phyloP scores from a whole-genome alignment of 2,113 vertebrate species.

The Salminus brasiliensis region DNA sequence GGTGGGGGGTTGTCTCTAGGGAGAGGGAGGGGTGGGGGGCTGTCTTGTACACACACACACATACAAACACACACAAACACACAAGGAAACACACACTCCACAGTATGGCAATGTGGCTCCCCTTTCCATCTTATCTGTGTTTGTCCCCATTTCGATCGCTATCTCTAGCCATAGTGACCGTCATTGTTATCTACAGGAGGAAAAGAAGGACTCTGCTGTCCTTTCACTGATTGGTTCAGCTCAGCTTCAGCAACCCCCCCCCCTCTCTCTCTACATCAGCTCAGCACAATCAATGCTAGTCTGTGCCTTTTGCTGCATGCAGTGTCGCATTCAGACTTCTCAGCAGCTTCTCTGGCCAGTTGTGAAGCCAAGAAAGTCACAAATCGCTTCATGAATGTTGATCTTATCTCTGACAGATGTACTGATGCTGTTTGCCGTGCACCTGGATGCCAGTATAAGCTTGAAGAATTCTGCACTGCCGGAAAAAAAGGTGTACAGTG shows the following conservation, averaged over 20 bases:
- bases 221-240: slow-evolving; percentile 46
- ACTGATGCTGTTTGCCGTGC: not conserved
- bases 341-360: not conserved
- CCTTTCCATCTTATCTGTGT: slow-evolving; percentile 46
- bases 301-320: not conserved
- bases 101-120: slow-evolving; percentile 29
- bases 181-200: slow-evolving; percentile 50
- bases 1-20: no score
- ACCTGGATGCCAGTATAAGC: not conserved
- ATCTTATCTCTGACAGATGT: not conserved
- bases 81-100: slow-evolving; percentile 21
- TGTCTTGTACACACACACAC: no score
- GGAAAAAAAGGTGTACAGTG: no score
- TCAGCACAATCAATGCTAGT: slow-evolving; percentile 26
- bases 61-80: slow-evolving; percentile 20
- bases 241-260: slow-evolving; percentile 12
- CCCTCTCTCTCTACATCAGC: not conserved
- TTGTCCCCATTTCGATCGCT: slow-evolving; percentile 55
- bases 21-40: no score
- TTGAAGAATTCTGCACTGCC: not conserved
- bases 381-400: not conserved
- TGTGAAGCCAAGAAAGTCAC: not conserved
- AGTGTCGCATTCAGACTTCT: not conserved
- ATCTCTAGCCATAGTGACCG: slow-evolving; percentile 45
- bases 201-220: slow-evolving; percentile 30